These are phyloP conservation scores for Atethmia centrago DNA, from an alignment of 2,888 invertebrate genomes.

Conservation along the genomic window DNA sequence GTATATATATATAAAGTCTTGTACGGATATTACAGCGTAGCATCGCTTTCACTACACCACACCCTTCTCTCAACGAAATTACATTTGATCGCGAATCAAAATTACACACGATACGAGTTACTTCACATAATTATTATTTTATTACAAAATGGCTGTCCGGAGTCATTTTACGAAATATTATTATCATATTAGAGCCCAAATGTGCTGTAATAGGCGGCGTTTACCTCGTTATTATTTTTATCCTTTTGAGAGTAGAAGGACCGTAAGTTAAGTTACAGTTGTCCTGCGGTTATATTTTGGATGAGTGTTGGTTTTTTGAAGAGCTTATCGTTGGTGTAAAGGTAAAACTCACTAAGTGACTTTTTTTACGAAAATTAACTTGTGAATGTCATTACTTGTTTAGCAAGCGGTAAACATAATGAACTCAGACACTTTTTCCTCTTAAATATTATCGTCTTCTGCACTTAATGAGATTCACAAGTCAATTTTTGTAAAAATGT, in stretches of 20 bases:
- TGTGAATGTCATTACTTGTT: no score
- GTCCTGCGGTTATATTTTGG: not conserved
- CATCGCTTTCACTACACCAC: slow-evolving; percentile 10
- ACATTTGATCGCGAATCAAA: slow-evolving; percentile 65
- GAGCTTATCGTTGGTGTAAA: no score
- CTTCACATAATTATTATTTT: slow-evolving; percentile 61
- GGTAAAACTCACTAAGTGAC: no score
- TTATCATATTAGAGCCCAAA: slow-evolving; percentile 59
- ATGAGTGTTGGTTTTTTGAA: not conserved
- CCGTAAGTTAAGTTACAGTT: not conserved
- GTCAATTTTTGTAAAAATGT: no score
- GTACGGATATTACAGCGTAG: not conserved
- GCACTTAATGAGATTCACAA: no score
- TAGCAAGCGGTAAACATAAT: no score
- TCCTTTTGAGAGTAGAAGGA: not conserved
- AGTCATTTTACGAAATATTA: slow-evolving; percentile 52
- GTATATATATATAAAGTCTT: no score
- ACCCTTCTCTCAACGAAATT: slow-evolving; percentile 39
- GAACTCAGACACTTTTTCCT: no score
- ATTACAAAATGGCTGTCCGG: slow-evolving; percentile 58
- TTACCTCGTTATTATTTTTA: slow-evolving; percentile 39
- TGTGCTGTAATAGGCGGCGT: slow-evolving; percentile 47
- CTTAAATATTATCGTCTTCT: no score
- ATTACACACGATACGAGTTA: slow-evolving; percentile 57
- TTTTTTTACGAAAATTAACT: no score